Percentiles rank a stretch among this genome's conserved stretches.
Evolutionary conservation across 2,113 vertebrate species (phyloP).

Genomic region (Crocuta crocuta): DNA sequence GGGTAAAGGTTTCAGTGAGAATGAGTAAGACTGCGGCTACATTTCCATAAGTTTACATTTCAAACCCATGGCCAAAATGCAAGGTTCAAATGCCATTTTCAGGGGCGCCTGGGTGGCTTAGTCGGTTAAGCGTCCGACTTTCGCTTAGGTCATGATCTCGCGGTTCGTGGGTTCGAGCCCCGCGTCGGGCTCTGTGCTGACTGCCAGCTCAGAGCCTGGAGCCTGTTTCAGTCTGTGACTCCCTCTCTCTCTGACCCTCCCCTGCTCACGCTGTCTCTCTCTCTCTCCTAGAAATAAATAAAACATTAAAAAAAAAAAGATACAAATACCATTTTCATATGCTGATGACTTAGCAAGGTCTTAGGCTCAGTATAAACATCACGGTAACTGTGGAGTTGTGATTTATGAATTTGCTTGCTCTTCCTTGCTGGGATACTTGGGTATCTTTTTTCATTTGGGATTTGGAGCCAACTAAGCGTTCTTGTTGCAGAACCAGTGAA

Average conservation of each 20-base stretch:
- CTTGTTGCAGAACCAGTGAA: background rate
- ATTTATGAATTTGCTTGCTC: background rate
- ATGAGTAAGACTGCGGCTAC: background rate
- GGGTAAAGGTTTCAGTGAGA: background rate
- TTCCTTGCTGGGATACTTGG: background rate
- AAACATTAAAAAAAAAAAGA: no score
- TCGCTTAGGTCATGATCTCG: no score
- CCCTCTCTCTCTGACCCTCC: no score
- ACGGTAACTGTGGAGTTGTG: background rate
- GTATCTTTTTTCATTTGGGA: background rate
- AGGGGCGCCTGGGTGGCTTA: no score
- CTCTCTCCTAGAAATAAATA: no score
- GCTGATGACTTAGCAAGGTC: background rate
- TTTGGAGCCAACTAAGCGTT: background rate
- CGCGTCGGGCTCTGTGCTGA: no score
- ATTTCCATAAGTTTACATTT: conserved; percentile 34
- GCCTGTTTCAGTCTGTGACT: no score
- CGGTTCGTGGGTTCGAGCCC: no score
- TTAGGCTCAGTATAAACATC: background rate
- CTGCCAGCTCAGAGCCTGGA: no score
- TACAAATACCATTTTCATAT: background rate
- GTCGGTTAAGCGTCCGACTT: no score
- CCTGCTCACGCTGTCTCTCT: no score
- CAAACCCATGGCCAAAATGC: background rate
- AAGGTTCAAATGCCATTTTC: background rate